Conservation (phyloP, 2,888 invertebrate genomes). For the Malthinus seriepunctatus region DNA sequence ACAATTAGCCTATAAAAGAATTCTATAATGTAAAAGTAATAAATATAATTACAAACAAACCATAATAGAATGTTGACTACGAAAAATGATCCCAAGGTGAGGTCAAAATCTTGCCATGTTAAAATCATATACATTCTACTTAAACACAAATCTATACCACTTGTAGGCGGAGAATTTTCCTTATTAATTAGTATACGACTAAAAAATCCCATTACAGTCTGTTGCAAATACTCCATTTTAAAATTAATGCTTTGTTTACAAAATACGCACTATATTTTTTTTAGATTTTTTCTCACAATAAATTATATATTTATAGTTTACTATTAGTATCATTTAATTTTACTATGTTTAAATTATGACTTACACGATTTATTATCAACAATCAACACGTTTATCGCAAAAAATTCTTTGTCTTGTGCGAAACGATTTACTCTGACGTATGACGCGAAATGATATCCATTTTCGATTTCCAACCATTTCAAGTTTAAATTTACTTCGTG, state of each 20-base stretch:
- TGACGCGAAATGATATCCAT: neutral
- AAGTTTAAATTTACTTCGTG: slow-evolving; percentile 35
- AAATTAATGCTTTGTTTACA: neutral
- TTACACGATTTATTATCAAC: slow-evolving; percentile 2
- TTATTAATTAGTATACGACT: neutral
- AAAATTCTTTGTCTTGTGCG: neutral
- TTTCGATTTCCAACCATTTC: slow-evolving; percentile 4
- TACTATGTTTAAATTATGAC: neutral
- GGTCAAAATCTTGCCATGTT: slow-evolving; percentile 51
- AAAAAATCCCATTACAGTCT: neutral
- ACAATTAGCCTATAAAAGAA: slow-evolving; percentile 48
- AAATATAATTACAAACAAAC: slow-evolving; percentile 42
- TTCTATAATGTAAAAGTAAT: neutral
- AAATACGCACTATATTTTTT: slow-evolving; percentile 4
- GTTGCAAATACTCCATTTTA: slow-evolving; percentile 1
- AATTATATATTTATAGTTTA: neutral
- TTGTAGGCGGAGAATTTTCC: slow-evolving; percentile 8
- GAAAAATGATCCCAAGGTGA: slow-evolving; percentile 48
- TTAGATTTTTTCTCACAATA: neutral
- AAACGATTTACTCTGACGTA: slow-evolving; percentile 1
- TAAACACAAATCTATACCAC: slow-evolving; percentile 43
- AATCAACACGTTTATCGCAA: neutral
- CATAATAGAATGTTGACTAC: slow-evolving; percentile 51
- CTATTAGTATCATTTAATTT: neutral
- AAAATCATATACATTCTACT: slow-evolving; percentile 44